Conservation (phyloP, 2,797 vertebrate species). For the Enteromius trimaculatus region DNA sequence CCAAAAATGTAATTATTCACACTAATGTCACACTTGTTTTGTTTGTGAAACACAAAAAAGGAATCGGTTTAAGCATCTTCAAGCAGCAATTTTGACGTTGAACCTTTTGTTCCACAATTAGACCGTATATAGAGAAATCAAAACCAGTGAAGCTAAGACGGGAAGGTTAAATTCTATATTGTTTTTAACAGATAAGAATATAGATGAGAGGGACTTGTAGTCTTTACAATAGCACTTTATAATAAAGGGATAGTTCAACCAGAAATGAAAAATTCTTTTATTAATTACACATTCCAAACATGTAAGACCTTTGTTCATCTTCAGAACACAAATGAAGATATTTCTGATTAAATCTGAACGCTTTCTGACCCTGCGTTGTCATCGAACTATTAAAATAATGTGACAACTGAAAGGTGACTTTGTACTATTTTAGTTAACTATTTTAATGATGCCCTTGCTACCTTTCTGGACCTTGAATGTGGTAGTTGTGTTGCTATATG, state of each 20-base stretch:
- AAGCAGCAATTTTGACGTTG: background rate
- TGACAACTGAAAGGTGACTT: too few species aligned
- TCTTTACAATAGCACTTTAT: background rate
- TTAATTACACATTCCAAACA: background rate
- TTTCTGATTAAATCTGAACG: background rate
- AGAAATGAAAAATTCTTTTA: background rate
- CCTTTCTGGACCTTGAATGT: background rate
- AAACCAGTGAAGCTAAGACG: background rate
- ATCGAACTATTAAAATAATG: too few species aligned
- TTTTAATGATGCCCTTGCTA: background rate
- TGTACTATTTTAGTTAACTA: background rate
- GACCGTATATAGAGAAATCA: background rate
- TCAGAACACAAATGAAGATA: background rate
- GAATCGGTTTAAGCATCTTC: background rate
- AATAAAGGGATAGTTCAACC: background rate
- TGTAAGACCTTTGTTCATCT: background rate
- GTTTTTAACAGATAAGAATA: background rate
- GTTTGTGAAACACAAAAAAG: slow-evolving; percentile 4
- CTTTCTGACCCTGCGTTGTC: background rate
- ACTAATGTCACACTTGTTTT: background rate
- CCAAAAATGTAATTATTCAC: background rate
- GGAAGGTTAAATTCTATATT: background rate
- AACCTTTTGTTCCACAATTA: slow-evolving; percentile 4
- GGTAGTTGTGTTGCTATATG: background rate
- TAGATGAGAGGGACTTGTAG: background rate